phyloP scores from a whole-genome alignment of 2,113 vertebrate species.

The Dromas ardeola region DNA sequence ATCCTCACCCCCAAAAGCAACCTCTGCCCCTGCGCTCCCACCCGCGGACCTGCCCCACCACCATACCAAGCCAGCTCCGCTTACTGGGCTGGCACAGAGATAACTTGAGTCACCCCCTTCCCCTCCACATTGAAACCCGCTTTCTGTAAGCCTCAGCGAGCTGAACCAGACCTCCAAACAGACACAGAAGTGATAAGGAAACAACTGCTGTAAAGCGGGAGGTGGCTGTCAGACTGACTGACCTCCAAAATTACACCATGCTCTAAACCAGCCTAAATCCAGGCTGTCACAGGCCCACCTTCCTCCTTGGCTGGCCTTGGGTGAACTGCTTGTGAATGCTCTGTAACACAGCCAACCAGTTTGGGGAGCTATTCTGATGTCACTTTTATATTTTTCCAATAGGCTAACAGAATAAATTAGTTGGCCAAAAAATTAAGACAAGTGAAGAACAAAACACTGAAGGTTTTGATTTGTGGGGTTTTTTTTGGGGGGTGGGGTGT shows the following conservation, averaged over 20 bases:
- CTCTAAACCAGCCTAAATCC: background rate
- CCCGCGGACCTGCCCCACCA: accelerated
- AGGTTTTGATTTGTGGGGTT: background rate
- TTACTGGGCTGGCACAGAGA: background rate
- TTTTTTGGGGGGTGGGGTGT: background rate
- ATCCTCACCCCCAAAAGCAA: background rate
- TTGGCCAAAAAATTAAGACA: background rate
- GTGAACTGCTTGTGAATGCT: background rate
- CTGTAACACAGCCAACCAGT: background rate
- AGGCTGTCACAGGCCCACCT: background rate
- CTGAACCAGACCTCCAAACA: background rate
- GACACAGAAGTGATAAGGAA: background rate
- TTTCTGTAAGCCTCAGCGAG: background rate
- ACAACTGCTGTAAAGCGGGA: background rate
- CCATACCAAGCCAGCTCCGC: background rate
- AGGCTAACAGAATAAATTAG: background rate
- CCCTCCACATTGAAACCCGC: accelerated
- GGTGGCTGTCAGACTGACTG: background rate
- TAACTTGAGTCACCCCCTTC: background rate
- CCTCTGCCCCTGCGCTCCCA: background rate
- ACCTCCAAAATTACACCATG: accelerated
- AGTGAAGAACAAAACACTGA: background rate
- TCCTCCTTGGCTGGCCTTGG: background rate
- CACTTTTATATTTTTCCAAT: background rate
- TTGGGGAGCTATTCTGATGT: background rate